phyloP scores from a whole-genome alignment of 2,797 vertebrate species.

The Dendrocincla tyrannina region DNA sequence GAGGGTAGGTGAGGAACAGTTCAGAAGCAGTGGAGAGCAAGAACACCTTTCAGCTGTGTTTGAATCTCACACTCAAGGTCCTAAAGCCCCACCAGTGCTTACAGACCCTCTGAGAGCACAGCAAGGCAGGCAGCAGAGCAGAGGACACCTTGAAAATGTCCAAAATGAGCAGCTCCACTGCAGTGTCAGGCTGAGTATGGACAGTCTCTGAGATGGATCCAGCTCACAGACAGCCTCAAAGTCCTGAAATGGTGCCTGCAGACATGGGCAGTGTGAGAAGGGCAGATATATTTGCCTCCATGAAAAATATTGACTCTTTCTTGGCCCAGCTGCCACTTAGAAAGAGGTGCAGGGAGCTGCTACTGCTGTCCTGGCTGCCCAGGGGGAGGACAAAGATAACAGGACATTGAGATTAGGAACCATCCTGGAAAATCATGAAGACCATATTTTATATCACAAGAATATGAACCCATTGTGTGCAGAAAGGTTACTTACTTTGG shows the following conservation, averaged over 20 bases:
- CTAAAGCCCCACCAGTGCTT: background rate
- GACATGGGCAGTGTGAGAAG: background rate
- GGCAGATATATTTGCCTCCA: background rate
- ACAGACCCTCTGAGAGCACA: background rate
- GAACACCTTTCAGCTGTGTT: background rate
- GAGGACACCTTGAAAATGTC: background rate
- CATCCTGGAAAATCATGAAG: background rate
- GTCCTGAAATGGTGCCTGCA: background rate
- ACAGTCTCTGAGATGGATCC: background rate
- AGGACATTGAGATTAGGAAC: background rate
- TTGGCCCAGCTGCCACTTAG: background rate
- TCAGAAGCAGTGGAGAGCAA: background rate
- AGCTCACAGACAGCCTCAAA: background rate
- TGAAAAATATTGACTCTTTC: background rate
- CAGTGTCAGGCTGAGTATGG: background rate
- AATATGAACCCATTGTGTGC: background rate
- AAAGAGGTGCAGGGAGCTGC: background rate
- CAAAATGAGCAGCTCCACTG: background rate
- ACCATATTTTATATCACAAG: background rate
- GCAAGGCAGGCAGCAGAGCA: background rate
- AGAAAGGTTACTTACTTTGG: background rate
- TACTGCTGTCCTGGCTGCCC: background rate
- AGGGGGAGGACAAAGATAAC: background rate
- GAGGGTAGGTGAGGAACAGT: background rate
- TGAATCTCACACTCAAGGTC: background rate